phyloP scores from a whole-genome alignment of 2,797 vertebrate species.

The Poeciliopsis turneri region DNA sequence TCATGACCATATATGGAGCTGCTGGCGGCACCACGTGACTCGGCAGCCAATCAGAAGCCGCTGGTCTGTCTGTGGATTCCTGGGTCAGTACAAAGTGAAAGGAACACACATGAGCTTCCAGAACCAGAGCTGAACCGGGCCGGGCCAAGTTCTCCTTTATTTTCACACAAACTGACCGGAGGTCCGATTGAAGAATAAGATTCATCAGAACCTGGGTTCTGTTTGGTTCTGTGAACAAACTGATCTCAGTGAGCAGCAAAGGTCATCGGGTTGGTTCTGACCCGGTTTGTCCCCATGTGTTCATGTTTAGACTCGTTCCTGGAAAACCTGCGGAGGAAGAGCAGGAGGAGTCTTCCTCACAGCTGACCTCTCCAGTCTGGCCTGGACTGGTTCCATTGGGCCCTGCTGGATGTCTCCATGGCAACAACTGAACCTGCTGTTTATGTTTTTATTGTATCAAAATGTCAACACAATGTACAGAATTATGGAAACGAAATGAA shows the following conservation, averaged over 20 bases:
- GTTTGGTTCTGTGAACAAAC: neutral
- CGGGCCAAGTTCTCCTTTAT: no score
- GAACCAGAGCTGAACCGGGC: neutral
- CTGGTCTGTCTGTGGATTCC: neutral
- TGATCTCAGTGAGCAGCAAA: neutral
- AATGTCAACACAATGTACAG: no score
- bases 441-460: no score
- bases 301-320: neutral
- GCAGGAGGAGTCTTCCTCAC: no score
- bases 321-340: neutral
- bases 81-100: neutral
- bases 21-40: constrained; percentile 8
- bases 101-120: neutral
- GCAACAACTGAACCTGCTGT: no score
- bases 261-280: neutral
- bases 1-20: constrained; percentile 20
- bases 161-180: no score
- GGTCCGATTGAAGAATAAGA: neutral
- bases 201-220: neutral
- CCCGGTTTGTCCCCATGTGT: neutral
- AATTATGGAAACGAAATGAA: no score
- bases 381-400: no score
- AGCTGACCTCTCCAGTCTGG: no score
- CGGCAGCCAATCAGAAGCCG: constrained; percentile 19
- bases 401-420: no score